phyloP scores from a whole-genome alignment of 2,888 invertebrate genomes.

The Magallana nippona region DNA sequence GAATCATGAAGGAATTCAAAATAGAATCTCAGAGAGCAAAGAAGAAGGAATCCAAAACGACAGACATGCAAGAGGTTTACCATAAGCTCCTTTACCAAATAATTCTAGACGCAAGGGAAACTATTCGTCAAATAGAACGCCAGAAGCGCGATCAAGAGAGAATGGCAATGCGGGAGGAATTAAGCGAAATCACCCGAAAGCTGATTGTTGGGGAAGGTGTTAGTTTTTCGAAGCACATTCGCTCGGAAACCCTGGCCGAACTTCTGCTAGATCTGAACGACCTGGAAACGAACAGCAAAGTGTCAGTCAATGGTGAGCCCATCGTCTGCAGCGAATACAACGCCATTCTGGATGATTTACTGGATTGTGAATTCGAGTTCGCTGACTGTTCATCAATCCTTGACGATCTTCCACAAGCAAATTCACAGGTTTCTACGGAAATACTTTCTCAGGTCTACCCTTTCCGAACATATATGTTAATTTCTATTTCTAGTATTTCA shows the following conservation, averaged over 20 bases:
- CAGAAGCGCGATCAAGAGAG: slow-evolving; percentile 54
- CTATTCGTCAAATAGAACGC: slow-evolving; percentile 45
- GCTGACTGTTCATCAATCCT: neutral
- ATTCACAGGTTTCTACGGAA: slow-evolving; percentile 11
- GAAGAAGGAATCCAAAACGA: slow-evolving; percentile 36
- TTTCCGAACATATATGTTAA: too few species aligned
- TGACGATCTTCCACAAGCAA: slow-evolving; percentile 32
- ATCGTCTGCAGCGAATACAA: slow-evolving; percentile 43
- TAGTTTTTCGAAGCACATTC: slow-evolving; percentile 49
- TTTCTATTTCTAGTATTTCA: too few species aligned
- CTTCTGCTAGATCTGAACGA: slow-evolving; percentile 54
- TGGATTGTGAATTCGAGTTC: slow-evolving; percentile 34
- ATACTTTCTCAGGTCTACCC: slow-evolving; percentile 15
- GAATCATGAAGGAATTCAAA: slow-evolving; percentile 56
- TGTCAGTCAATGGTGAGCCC: slow-evolving; percentile 54
- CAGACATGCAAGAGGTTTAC: slow-evolving; percentile 43
- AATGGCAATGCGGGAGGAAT: slow-evolving; percentile 51
- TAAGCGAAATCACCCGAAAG: slow-evolving; percentile 47
- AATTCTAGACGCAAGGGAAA: slow-evolving; percentile 51
- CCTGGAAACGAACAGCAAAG: slow-evolving; percentile 55
- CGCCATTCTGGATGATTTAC: slow-evolving; percentile 40
- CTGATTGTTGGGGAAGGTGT: slow-evolving; percentile 54
- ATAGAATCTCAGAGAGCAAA: slow-evolving; percentile 49
- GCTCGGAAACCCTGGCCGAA: slow-evolving; percentile 57
- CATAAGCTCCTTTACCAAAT: slow-evolving; percentile 55